Evolutionary conservation across 2,888 invertebrate species (phyloP), one percentile per base, ranked within the genome.

Genomic region (Andrena flavipes): DNA sequence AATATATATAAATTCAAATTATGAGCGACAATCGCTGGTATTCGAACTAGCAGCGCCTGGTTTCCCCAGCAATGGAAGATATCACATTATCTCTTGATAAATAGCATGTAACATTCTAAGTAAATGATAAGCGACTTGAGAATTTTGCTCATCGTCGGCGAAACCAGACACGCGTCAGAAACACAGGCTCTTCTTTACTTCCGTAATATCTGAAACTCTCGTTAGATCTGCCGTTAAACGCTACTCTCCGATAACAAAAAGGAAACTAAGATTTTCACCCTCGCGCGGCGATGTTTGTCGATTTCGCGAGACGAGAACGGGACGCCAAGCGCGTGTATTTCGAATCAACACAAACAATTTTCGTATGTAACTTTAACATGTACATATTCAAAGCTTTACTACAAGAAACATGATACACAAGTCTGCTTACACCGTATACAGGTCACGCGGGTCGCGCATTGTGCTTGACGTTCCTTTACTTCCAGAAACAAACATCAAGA

Each of bases 401-500:
- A 84, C 49, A 69, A 16, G 48, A 75, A 84, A 84, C 69, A 56
- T 72, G 64, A 64, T 79, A 84, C 65, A 84, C 51, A 68, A 60
- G 16, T 84, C 64, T 63, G 69, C 56, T 67, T 70, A 75, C 68
- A 64, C 48, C 54, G 56, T 64, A 67, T 60, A 62, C 23, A 42
- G 10, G 51, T 64, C 54, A 78, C 71, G 60, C 60, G 84, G 49
- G 75, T 62, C 65, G n/a, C 49, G 30, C 29, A 77, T 59, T 10
- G 29, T 62, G 16, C 54, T n/a, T 56, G 49, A 13, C 33, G 65
- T 70, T 63, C 2, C 33, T 49, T 67, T 35, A 35, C 3, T 54
- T 42, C n/a, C 13, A 35, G 26, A 49, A 59, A 63, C 62, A 67
- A 63, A 23, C 7, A 3, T 56, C 56, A 51, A 70, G 35, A 64